Percentiles rank a stretch among this genome's conserved stretches.
Evolutionary conservation across 1,140 invertebrate genomes (phyloP).

Genomic region (Drosophila dunni): DNA sequence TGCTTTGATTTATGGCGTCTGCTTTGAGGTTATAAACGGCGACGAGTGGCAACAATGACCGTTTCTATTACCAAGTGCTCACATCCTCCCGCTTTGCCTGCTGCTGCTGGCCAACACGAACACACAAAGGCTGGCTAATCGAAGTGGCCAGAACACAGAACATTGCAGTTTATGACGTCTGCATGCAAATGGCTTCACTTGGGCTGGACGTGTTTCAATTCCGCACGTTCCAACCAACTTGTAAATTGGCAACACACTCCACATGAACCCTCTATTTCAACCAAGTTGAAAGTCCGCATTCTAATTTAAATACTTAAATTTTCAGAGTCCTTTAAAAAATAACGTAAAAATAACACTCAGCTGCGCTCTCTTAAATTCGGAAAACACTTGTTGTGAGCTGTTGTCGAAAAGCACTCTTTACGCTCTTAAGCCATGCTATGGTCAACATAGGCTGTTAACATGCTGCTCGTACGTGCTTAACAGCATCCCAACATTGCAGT

Average conservation of each 20-base stretch:
- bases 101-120: conserved; percentile 4
- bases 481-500: conserved; percentile 13
- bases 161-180: conserved; percentile 71
- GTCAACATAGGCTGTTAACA: conserved; percentile 3
- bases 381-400: conserved; percentile 65
- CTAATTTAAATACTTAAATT: background rate
- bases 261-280: background rate
- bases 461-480: background rate
- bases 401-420: conserved; percentile 15
- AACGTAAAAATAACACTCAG: background rate
- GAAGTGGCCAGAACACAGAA: conserved; percentile 49
- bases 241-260: conserved; percentile 2
- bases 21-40: conserved; percentile 65
- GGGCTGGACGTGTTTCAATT: conserved; percentile 53
- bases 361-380: conserved; percentile 15
- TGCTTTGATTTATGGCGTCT: conserved; percentile 75
- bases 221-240: conserved; percentile 29
- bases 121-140: conserved; percentile 63
- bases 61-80: conserved; percentile 33
- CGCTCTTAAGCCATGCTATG: background rate
- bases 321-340: background rate
- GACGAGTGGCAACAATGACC: conserved; percentile 64
- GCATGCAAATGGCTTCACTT: conserved; percentile 70
- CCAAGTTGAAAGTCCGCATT: background rate
- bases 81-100: background rate